Conservation (phyloP, 2,797 vertebrate genomes). For the Spinus olivaceus region DNA sequence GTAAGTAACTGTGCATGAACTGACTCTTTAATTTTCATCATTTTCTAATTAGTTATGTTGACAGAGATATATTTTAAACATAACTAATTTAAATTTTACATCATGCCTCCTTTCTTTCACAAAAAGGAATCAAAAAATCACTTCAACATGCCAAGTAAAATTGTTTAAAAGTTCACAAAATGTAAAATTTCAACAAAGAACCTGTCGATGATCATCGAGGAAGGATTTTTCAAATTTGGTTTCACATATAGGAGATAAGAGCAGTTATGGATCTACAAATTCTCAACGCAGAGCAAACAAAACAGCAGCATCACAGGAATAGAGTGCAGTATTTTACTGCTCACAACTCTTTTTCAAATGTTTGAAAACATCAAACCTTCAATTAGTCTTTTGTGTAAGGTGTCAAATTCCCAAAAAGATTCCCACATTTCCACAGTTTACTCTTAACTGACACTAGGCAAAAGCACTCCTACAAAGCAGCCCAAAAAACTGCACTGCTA, state of each 20-base stretch:
- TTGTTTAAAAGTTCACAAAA: neutral
- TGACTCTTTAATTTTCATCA: neutral
- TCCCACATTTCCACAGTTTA: fast-evolving
- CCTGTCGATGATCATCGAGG: neutral
- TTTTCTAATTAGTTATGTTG: neutral
- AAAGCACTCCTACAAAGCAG: neutral
- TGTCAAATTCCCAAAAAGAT: neutral
- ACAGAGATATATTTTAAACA: neutral
- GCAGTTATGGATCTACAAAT: neutral
- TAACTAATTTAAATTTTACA: neutral
- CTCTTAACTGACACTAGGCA: neutral
- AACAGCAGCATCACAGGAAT: neutral
- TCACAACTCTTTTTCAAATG: neutral
- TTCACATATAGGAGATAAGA: neutral
- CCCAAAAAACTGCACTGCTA: neutral
- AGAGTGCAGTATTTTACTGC: neutral
- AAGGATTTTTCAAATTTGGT: neutral
- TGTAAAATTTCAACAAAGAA: neutral
- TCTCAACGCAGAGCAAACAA: neutral
- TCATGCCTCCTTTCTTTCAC: neutral
- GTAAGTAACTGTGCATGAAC: neutral
- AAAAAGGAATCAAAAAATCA: neutral
- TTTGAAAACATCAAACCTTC: neutral
- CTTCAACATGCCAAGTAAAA: neutral
- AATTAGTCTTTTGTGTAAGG: neutral